Conservation (phyloP, 2,888 invertebrate genomes). For the Anticlea derivata region DNA sequence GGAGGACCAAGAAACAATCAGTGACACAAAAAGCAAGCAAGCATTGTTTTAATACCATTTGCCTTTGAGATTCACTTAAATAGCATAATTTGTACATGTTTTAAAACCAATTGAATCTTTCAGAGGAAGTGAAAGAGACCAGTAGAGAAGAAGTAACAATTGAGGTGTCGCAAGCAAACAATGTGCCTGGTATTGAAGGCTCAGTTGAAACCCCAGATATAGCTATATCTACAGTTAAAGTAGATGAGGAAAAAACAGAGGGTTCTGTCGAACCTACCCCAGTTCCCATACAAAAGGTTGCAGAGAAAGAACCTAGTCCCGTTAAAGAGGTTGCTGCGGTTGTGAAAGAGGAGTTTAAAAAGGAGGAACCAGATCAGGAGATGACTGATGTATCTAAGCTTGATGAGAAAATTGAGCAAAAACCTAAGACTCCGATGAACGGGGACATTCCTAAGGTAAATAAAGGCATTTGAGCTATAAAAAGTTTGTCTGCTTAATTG, state of each 20-base stretch:
- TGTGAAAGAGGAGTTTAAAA: constrained; percentile 41
- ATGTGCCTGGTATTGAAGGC: constrained; percentile 7
- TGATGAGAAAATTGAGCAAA: constrained; percentile 55
- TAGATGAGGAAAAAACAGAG: constrained; percentile 2
- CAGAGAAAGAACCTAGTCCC: constrained; percentile 43
- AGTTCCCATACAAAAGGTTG: background rate
- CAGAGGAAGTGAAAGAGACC: constrained; percentile 50
- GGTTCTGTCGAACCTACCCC: background rate
- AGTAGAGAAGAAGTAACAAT: constrained; percentile 6
- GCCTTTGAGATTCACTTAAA: too few relatives aligned
- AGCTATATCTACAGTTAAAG: constrained; percentile 11
- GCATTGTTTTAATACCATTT: too few relatives aligned
- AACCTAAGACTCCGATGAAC: constrained; percentile 60
- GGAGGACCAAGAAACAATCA: too few relatives aligned
- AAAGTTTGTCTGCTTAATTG: too few relatives aligned
- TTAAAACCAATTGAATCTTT: constrained; percentile 32
- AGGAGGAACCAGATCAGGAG: constrained; percentile 50
- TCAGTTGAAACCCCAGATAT: constrained; percentile 37
- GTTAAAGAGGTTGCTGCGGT: constrained; percentile 40
- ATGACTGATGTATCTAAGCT: constrained; percentile 56
- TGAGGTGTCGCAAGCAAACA: constrained; percentile 28
- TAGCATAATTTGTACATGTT: background rate
- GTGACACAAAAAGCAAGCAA: too few relatives aligned
- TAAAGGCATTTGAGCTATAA: background rate
- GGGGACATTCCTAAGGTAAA: constrained; percentile 70